These are phyloP conservation scores for Meliscaeva auricollis DNA, from an alignment of 2,888 invertebrate genomes.

Conservation along the genomic window DNA sequence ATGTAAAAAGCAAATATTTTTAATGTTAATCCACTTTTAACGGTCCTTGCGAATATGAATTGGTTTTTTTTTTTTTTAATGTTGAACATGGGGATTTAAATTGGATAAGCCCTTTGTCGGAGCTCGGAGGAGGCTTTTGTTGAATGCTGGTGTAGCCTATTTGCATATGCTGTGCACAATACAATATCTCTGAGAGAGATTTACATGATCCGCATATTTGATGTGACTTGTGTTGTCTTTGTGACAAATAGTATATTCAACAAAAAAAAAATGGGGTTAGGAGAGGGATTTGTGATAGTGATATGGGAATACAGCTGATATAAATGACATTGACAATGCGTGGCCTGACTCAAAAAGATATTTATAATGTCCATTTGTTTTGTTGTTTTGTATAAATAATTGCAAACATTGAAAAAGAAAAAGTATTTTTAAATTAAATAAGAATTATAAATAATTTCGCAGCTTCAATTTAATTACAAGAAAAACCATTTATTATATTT, in stretches of 20 bases:
- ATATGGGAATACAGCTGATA: constrained; percentile 7
- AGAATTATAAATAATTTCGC: no score
- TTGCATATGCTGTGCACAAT: constrained; percentile 30
- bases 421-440: no score
- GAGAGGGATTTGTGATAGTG: constrained; percentile 3
- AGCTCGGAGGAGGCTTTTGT: constrained; percentile 25
- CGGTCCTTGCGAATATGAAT: constrained; percentile 54
- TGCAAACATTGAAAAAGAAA: not conserved
- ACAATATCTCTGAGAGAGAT: constrained; percentile 11
- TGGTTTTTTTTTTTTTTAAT: constrained; percentile 47
- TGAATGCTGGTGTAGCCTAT: constrained; percentile 22
- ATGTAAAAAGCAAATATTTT: constrained; percentile 70
- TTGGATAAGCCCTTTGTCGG: constrained; percentile 46
- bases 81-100: constrained; percentile 40
- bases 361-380: not conserved
- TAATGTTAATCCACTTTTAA: constrained; percentile 64
- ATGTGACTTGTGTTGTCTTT: constrained; percentile 27
- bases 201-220: constrained; percentile 45
- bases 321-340: constrained; percentile 21
- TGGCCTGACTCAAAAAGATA: constrained; percentile 2
- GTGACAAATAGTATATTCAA: constrained; percentile 30
- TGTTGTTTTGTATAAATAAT: not conserved
- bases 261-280: not conserved
- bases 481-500: no score
- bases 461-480: no score